These are phyloP conservation scores for Actinostola sp. DNA, from an alignment of 92 coral and sea anemone species.

Conservation along the genomic window DNA sequence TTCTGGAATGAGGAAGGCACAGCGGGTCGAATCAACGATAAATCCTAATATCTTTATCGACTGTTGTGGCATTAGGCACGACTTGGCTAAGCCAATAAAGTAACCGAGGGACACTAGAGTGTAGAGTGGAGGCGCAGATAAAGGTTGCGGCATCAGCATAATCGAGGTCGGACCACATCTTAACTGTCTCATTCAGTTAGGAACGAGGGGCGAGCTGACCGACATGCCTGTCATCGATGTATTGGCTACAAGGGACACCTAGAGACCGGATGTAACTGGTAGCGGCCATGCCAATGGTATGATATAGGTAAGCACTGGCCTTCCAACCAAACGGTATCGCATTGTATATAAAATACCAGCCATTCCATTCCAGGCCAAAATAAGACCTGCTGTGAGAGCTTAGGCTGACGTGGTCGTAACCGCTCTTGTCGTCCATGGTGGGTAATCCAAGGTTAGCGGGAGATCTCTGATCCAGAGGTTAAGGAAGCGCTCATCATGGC, in stretches of 20 bases:
- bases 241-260: constrained; percentile 18
- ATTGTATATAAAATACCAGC: constrained; percentile 38
- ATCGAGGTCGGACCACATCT: constrained; percentile 4
- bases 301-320: constrained; percentile 48
- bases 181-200: not conserved
- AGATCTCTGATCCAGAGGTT: constrained; percentile 32
- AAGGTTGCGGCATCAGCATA: constrained; percentile 27
- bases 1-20: constrained; percentile 27
- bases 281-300: constrained; percentile 41
- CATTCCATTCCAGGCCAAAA: constrained; percentile 17
- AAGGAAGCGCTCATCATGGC: constrained; percentile 23
- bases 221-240: constrained; percentile 51
- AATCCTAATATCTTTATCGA: constrained; percentile 35
- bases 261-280: constrained; percentile 25
- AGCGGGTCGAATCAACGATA: constrained; percentile 18
- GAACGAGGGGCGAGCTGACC: constrained; percentile 33
- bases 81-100: constrained; percentile 37
- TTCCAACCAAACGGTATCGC: constrained; percentile 46
- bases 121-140: constrained; percentile 15
- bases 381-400: not conserved
- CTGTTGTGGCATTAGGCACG: not conserved
- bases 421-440: constrained; percentile 42
- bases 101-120: constrained; percentile 37
- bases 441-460: constrained; percentile 22
- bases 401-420: constrained; percentile 34